Base-by-base conservation (phyloP, 2,888 invertebrate species). In the Xestia sexstrigata region DNA sequence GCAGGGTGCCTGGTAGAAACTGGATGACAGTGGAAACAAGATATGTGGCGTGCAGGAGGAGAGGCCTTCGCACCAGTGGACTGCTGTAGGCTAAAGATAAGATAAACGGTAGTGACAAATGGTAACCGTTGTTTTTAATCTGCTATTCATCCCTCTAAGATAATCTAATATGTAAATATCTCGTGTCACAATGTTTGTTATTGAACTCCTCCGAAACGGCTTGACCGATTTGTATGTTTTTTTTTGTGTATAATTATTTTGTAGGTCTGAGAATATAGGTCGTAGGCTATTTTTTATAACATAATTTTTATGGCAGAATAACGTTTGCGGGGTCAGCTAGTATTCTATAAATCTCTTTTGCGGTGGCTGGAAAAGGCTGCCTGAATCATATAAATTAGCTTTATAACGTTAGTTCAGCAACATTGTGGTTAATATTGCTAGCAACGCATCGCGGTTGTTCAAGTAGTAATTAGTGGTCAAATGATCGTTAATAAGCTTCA, bases 381-480 rank as follows among this genome's bases (percentile, higher is more conserved):
- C 13, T 8, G 1, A 7, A 45, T 45, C 9, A 45, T 65, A n/a
- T 45, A 6, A 35, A 45, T 52, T 26, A 17, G 35, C 8, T 45
- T 47, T 4, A 58, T 9, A 23, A 26, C 13, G 13, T 2, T 47
- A 23, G 23, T 75, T 47, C 35, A 1, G 23, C 30, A 39, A 60
- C 11, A 49, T 60, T 60, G 49, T 62, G 49, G 49, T 35, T 42
- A n/a, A 49, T 76, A 60, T 76, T 47, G 8, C 26, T 17, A 42
- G n/a, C 23, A 60, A 20, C 30, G n/a, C n/a, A 20, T 68, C 42
- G 30, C 1, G 60, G 42, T 69, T 11, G 20, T 8, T 62, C 42
- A 35, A 77, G 15, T 52, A 49, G 69, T 60, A 35, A 76, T 68
- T 68, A 77, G 39, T 49, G 42, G n/a, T 42, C 15, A 77, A 77